Evolutionary conservation across 2,113 vertebrate species (phyloP), one percentile per base, ranked within the genome.

Genomic region (Macroglossus sobrinus): DNA sequence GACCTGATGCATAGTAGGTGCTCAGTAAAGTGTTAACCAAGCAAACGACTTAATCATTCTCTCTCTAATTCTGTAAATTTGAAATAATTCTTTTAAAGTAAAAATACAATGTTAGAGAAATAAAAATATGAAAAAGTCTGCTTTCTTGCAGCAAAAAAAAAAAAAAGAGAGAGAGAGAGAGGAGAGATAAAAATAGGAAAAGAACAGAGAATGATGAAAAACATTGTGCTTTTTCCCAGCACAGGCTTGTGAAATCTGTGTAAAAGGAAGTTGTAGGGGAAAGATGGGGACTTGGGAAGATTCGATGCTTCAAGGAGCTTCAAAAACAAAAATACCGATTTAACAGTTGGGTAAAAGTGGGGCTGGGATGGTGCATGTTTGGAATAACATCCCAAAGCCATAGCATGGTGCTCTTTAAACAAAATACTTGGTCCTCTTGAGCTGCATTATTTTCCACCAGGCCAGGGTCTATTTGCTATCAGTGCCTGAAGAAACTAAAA

Each of bases 321-420:
- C 66, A 69, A 88, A 64, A 80, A 96, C 35, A 93, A 84, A 82
- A 75, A 57, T n/a, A 63, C 0, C 89, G 8, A 11, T 40, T 88
- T 61, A 53, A 53, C 82, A 78, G 28, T 1, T 78, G 21, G 3
- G 18, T 3, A 5, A 18, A 7, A 8, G 19, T 16, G 35, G 21
- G 1, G 3, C 33, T 21, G 66, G 59, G 5, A 10, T 26, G 33
- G 21, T 61, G 43, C 26, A 10, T 18, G 12, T 53, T 53, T 43
- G 40, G 71, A 80, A 43, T 33, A 64, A 76, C 5, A 64, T 22
- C 45, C 33, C 30, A 21, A 63, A 38, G 38, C n/a, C 43, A 57
- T 5, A 19, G 21, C 6, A 4, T 18, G 38, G 50, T 59, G 26
- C 24, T 57, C 19, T 79, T 53, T 6, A 45, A 79, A 59, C 63